Evolutionary conservation across 2,113 vertebrate species (phyloP), one percentile per base, ranked within the genome.

Genomic region (Hippocampus guttulatus): DNA sequence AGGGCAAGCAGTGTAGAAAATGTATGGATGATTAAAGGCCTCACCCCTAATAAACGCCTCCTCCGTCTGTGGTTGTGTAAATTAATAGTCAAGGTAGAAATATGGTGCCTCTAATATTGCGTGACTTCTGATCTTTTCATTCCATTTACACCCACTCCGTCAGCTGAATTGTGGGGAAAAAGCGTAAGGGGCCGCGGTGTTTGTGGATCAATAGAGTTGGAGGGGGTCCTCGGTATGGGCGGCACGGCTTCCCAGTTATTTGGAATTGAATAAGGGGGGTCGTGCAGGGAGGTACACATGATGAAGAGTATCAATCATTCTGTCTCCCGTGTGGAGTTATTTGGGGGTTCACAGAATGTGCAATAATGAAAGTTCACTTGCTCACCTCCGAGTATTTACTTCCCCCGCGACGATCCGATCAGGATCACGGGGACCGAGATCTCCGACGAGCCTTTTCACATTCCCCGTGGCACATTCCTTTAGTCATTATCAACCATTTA

Each of bases 221-320:
- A 83, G 78, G 89, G 33, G 85, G 88, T 89, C 84, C 86, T 92
- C 90, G 86, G 88, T 89, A 91, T 91, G 90, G 91, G 89, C 88
- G 89, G 89, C 87, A 87, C 86, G 86, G 85, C 87, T 77, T 85
- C 41, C 65, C 87, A 85, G 90, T 91, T 92, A 91, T 92, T 91
- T 88, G 89, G 91, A 92, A 93, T 93, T 91, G 90, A 90, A 93
- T 92, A 92, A 91, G 84, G 76, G 84, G 83, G 33, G 33, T 38
- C 33, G 33, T 5, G 88, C 86, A 87, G 86, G 78, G 89, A 88
- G 85, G 84, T 81, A 70, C 71, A 87, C 79, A 90, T 91, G 91
- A 93, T 93, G 92, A 93, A 91, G 88, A 92, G 90, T 92, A 93
- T 93, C 92, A 93, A 93, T 93, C 92, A 93, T 92, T 84, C 92